These are phyloP conservation scores for Drosophila rhopaloa DNA, from an alignment of 1,140 invertebrate genomes.

Conservation along the genomic window DNA sequence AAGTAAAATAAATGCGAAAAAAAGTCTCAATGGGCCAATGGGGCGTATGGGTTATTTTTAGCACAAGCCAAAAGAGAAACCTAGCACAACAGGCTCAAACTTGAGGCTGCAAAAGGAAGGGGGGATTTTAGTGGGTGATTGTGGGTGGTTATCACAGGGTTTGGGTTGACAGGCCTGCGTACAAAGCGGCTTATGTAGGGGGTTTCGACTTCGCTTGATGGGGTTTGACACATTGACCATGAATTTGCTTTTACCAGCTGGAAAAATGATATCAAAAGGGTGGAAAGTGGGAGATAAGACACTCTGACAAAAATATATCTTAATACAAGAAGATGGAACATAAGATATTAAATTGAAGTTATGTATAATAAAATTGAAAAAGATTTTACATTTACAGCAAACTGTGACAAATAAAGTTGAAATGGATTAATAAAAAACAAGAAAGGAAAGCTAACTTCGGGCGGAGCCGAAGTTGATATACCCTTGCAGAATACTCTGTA, in stretches of 20 bases:
- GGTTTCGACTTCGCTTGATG: constrained; percentile 6
- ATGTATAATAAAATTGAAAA: too few species aligned
- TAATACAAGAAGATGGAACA: too few species aligned
- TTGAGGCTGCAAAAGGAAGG: constrained; percentile 45
- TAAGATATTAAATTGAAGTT: too few species aligned
- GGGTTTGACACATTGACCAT: constrained; percentile 80
- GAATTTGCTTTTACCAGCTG: constrained; percentile 48
- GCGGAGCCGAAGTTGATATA: too few species aligned
- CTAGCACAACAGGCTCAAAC: constrained; percentile 68
- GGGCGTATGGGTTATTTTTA: constrained; percentile 68
- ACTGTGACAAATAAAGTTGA: too few species aligned
- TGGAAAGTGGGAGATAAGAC: neutral
- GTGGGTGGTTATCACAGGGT: constrained; percentile 8
- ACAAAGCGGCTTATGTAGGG: constrained; percentile 34
- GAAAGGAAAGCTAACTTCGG: too few species aligned
- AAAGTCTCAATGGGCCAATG: neutral
- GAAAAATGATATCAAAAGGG: neutral
- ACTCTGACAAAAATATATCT: constrained; percentile 1
- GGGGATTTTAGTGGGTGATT: constrained; percentile 3
- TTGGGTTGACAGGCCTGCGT: constrained; percentile 9
- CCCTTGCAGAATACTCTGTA: too few species aligned
- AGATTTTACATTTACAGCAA: too few species aligned
- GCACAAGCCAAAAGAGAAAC: constrained; percentile 41
- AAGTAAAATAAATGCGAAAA: constrained; percentile 12
- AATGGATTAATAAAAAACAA: too few species aligned